Conservation (phyloP, 92 coral and sea anemone species). For the Hydrozoanthus gracilis region DNA sequence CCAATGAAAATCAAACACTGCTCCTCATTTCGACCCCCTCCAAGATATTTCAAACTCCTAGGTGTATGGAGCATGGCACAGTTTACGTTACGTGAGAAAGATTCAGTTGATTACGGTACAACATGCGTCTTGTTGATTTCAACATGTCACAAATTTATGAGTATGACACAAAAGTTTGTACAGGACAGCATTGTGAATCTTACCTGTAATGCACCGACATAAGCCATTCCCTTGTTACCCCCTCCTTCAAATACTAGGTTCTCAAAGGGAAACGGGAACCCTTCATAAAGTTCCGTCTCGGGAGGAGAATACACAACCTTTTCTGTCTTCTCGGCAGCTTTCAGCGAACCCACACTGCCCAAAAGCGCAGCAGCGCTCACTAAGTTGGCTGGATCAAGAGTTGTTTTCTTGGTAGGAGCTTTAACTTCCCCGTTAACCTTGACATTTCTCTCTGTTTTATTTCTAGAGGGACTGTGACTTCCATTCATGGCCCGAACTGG, state of each 20-base stretch:
- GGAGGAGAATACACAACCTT: constrained; percentile 58
- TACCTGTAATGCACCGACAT: constrained; percentile 98
- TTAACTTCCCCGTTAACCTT: constrained; percentile 30
- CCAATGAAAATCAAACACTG: too few species aligned
- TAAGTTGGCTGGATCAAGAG: constrained; percentile 70
- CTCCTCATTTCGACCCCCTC: too few species aligned
- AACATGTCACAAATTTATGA: constrained; percentile 11
- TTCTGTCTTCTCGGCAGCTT: constrained; percentile 79
- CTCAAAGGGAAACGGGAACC: constrained; percentile 80
- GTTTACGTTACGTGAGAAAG: too few species aligned
- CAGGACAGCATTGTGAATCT: not conserved
- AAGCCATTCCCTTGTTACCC: constrained; percentile 99
- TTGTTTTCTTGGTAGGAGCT: not conserved
- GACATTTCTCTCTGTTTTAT: constrained; percentile 11
- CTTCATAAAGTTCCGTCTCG: constrained; percentile 69
- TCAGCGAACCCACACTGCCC: constrained; percentile 86
- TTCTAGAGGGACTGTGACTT: not conserved
- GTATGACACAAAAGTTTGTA: not conserved
- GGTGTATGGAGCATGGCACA: too few species aligned
- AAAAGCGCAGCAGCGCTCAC: constrained; percentile 77
- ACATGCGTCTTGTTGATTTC: not conserved
- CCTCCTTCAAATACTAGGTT: constrained; percentile 98
- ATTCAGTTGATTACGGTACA: not conserved
- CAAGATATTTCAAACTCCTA: too few species aligned
- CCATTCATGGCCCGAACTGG: constrained; percentile 71